Evolutionary conservation across 2,888 invertebrate genomes (phyloP).

Genomic region (Cheilosia vulpina): DNA sequence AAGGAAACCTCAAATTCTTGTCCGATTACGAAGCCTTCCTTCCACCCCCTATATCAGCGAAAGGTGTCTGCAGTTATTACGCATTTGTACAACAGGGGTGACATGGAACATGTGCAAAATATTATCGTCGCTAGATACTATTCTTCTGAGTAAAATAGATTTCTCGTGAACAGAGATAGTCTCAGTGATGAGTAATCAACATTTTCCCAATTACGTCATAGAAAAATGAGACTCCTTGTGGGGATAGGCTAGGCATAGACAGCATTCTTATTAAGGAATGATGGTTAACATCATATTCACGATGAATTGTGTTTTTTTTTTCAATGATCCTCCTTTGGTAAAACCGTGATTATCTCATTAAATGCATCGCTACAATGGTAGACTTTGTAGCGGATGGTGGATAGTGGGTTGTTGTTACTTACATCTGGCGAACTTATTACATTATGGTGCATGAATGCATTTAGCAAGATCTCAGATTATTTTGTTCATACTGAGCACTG

Average conservation of each 20-base stretch:
- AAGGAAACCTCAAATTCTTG: too few species aligned
- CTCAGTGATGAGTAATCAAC: slow-evolving; percentile 20
- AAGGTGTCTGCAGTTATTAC: too few species aligned
- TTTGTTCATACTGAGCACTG: background rate
- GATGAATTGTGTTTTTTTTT: background rate
- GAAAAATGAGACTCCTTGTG: background rate
- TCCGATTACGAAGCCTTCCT: too few species aligned
- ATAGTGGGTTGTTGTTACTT: too few species aligned
- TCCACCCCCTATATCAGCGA: too few species aligned
- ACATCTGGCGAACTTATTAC: background rate
- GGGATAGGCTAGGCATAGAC: background rate
- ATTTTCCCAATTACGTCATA: slow-evolving; percentile 38
- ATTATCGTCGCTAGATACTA: background rate
- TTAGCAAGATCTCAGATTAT: background rate
- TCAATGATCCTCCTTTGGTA: background rate
- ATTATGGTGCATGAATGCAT: background rate
- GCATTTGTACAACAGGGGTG: too few species aligned
- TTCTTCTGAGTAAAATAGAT: background rate
- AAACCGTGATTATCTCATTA: slow-evolving; percentile 8
- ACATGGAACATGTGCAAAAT: too few species aligned
- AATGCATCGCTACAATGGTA: background rate
- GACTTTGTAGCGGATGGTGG: background rate
- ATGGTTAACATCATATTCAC: background rate
- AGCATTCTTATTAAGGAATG: background rate
- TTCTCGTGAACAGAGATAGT: background rate